These are phyloP conservation scores for Lepidocyrtinus sp. DNA, from an alignment of 2,888 invertebrate genomes.

Conservation along the genomic window DNA sequence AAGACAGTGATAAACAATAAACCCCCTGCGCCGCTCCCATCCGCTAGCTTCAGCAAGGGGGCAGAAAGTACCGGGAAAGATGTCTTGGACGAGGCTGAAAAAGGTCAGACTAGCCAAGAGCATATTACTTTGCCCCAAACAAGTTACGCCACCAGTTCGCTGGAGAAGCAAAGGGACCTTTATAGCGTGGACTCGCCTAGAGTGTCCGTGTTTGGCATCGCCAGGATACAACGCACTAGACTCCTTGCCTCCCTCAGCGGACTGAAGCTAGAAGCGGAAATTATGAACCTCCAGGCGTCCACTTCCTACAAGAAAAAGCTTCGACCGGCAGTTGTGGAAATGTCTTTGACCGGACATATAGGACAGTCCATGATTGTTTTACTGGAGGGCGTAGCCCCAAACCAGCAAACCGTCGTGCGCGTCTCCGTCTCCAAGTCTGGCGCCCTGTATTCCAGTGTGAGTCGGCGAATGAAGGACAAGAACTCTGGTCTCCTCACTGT, in stretches of 20 bases:
- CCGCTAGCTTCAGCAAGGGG: slow-evolving; percentile 37
- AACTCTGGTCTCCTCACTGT: slow-evolving; percentile 87
- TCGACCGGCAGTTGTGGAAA: slow-evolving; percentile 80
- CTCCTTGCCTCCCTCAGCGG: slow-evolving; percentile 93
- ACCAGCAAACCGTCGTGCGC: slow-evolving; percentile 95
- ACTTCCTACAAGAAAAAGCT: slow-evolving; percentile 91
- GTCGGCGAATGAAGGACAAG: slow-evolving; percentile 82
- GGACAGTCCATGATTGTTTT: slow-evolving; percentile 93
- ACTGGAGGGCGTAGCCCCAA: slow-evolving; percentile 90
- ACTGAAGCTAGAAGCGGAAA: slow-evolving; percentile 93
- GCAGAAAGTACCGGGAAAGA: slow-evolving; percentile 52
- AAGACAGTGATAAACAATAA: slow-evolving; percentile 85
- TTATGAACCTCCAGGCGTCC: slow-evolving; percentile 92
- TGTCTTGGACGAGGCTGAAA: slow-evolving; percentile 66
- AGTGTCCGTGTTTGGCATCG: slow-evolving; percentile 84
- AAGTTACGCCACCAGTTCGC: slow-evolving; percentile 63
- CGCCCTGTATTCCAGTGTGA: slow-evolving; percentile 89
- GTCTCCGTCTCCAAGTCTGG: slow-evolving; percentile 94
- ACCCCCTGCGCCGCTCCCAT: slow-evolving; percentile 16
- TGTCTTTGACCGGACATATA: slow-evolving; percentile 89
- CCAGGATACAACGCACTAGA: slow-evolving; percentile 87
- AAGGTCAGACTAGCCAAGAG: slow-evolving; percentile 59
- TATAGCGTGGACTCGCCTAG: slow-evolving; percentile 62
- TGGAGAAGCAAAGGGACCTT: slow-evolving; percentile 67
- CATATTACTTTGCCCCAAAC: slow-evolving; percentile 30